Evolutionary conservation across 1,140 invertebrate species (phyloP).

Genomic region (Stenopsyche tienmushanensis): DNA sequence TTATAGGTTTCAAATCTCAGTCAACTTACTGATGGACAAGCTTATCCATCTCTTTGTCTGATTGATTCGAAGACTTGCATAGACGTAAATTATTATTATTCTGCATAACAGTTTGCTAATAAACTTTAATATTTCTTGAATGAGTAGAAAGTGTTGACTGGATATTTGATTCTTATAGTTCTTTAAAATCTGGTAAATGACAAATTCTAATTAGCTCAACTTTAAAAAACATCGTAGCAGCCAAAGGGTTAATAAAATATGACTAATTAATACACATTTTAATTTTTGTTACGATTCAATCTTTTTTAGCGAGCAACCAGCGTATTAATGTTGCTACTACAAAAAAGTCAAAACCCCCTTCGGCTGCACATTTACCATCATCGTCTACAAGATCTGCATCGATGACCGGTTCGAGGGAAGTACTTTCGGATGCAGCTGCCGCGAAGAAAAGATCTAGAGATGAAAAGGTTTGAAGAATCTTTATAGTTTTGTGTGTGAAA

Average conservation of each 20-base stretch:
- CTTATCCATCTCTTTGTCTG: too few species aligned
- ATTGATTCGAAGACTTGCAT: too few species aligned
- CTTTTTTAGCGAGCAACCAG: slow-evolving; percentile 13
- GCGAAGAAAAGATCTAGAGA: slow-evolving; percentile 49
- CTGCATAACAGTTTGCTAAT: too few species aligned
- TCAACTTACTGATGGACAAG: too few species aligned
- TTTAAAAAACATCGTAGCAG: not conserved
- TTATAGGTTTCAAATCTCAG: too few species aligned
- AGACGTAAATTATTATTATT: too few species aligned
- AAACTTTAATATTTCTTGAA: too few species aligned
- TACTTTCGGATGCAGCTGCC: slow-evolving; percentile 22
- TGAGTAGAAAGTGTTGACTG: too few species aligned
- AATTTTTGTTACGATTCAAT: too few species aligned
- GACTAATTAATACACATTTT: too few species aligned
- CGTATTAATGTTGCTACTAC: slow-evolving; percentile 34
- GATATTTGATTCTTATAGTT: too few species aligned
- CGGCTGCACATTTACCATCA: slow-evolving; percentile 6
- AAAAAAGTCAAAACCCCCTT: slow-evolving; percentile 31
- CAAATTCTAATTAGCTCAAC: not conserved
- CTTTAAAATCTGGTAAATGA: too few species aligned
- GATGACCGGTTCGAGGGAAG: slow-evolving; percentile 48
- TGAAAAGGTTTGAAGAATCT: slow-evolving; percentile 46
- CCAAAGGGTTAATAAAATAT: not conserved
- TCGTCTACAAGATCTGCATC: not conserved
- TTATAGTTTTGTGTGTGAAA: not conserved